Evolutionary conservation across 2,797 vertebrate genomes (phyloP).

Genomic region (Psittacula derbiana): DNA sequence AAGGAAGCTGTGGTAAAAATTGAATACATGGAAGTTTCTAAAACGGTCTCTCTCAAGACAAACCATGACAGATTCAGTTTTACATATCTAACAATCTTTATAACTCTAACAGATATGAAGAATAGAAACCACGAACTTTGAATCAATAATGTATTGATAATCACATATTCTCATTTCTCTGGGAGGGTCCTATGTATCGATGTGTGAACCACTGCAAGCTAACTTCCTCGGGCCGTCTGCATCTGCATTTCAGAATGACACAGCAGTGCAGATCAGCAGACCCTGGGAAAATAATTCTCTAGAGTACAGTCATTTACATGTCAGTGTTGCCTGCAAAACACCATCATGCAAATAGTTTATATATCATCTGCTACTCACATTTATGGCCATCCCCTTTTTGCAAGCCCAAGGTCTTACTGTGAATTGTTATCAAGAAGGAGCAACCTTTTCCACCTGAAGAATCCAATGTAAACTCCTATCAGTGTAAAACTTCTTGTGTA

Average conservation of each 20-base stretch:
- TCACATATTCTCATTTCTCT: background rate
- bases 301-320: background rate
- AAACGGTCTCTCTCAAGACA: background rate
- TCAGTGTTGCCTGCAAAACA: background rate
- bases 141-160: background rate
- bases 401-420: background rate
- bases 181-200: background rate
- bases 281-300: background rate
- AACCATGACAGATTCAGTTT: background rate
- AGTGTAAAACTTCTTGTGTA: background rate
- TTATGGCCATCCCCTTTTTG: background rate
- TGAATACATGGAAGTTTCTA: background rate
- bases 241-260: background rate
- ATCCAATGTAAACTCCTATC: accelerated
- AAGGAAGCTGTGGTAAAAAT: background rate
- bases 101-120: background rate
- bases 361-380: background rate
- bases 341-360: background rate
- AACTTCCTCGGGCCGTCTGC: background rate
- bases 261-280: background rate
- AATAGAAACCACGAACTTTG: background rate
- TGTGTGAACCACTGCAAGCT: background rate
- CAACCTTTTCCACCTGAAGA: background rate
- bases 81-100: background rate
- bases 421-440: background rate